These are phyloP conservation scores for Strix occidentalis DNA, from an alignment of 2,797 vertebrate genomes.

Conservation along the genomic window DNA sequence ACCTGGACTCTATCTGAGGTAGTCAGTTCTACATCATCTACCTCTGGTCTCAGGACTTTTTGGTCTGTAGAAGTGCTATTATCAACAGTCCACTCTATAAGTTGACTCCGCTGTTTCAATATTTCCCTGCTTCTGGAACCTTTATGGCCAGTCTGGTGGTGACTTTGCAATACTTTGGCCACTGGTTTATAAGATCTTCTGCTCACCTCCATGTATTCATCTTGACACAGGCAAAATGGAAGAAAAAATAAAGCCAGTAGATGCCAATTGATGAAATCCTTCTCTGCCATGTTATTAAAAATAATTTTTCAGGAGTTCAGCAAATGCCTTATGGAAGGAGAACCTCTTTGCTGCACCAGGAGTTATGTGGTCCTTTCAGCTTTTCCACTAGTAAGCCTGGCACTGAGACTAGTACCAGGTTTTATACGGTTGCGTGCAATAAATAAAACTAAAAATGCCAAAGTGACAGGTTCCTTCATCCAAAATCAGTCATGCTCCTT, in stretches of 20 bases:
- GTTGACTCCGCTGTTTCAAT: constrained; percentile 78
- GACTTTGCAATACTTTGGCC: constrained; percentile 83
- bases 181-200: constrained; percentile 81
- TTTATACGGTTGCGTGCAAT: constrained; percentile 78
- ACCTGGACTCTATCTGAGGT: constrained; percentile 84
- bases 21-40: constrained; percentile 84
- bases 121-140: constrained; percentile 80
- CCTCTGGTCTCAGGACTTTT: constrained; percentile 80
- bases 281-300: constrained; percentile 74
- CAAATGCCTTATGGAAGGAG: constrained; percentile 48
- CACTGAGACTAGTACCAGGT: constrained; percentile 63
- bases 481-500: constrained; percentile 72
- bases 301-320: constrained; percentile 47
- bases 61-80: constrained; percentile 81
- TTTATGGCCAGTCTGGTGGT: constrained; percentile 79
- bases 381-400: constrained; percentile 64
- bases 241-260: constrained; percentile 79
- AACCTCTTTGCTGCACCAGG: constrained; percentile 43
- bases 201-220: constrained; percentile 86
- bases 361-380: constrained; percentile 58
- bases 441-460: constrained; percentile 78
- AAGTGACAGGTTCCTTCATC: constrained; percentile 73
- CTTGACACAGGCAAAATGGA: constrained; percentile 83
- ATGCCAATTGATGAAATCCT: constrained; percentile 73
- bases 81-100: constrained; percentile 77